Evolutionary conservation across 1,140 invertebrate genomes (phyloP), one percentile per base, ranked within the genome.

Genomic region (Aphis craccivora): DNA sequence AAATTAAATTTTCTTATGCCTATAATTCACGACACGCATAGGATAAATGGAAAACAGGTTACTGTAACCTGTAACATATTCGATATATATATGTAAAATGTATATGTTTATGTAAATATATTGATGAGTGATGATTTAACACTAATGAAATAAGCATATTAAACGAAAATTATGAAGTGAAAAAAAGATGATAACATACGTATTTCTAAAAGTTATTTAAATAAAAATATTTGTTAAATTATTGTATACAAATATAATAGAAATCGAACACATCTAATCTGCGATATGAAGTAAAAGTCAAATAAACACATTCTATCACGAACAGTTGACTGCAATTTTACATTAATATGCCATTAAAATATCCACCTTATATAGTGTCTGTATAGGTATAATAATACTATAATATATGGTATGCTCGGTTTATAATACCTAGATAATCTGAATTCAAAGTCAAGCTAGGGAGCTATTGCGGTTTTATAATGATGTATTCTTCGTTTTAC

Each of bases 401-500:
- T 40, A 40, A 45, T 45, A 18, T 76, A n/a, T n/a, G n/a, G 14
- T 18, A n/a, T 76, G 18, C 30, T 76, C 60, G 18, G 30, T 67
- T n/a, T n/a, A n/a, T n/a, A 67, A 67, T 67, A 67, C n/a, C n/a
- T 76, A 76, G n/a, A n/a, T 35, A n/a, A 76, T 76, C 60, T 76
- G 60, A n/a, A 76, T 76, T 76, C n/a, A 18, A 22, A 76, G 60
- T n/a, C 60, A 76, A 76, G 14, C n/a, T 30, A 35, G 1, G 14
- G 60, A 76, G n/a, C 60, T 76, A 3, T 76, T 76, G 60, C 30
- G 30, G 30, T 76, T 76, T 76, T 76, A 76, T 76, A 76, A 76
- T 76, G 60, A 76, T 76, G 60, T 76, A 76, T n/a, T 76, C 60
- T 76, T 76, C n/a, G 60, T 76, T 76, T 76, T 76, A 76, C n/a